Evolutionary conservation across 2,113 vertebrate species (phyloP).

Genomic region (Glaucidium brasilianum): DNA sequence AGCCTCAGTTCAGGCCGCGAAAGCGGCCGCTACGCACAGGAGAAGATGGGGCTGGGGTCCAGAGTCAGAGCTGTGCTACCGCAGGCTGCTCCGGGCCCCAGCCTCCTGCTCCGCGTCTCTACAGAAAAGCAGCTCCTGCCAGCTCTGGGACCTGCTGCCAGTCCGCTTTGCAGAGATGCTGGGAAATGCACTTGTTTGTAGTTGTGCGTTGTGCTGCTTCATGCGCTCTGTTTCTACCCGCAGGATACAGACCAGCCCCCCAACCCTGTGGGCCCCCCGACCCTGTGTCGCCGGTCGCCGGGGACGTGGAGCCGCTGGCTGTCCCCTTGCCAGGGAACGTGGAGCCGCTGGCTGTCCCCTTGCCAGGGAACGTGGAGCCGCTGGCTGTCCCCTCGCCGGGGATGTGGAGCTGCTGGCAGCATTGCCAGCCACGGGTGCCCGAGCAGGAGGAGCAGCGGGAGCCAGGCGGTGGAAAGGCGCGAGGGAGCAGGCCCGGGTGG

Average conservation of each 20-base stretch:
- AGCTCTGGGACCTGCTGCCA: not conserved
- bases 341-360: too few species aligned
- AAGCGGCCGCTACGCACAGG: not conserved
- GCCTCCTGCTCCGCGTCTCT: not conserved
- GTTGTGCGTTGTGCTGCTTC: not conserved
- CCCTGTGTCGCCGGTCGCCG: too few species aligned
- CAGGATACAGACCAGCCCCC: not conserved
- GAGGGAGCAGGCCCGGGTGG: not conserved
- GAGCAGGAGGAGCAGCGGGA: not conserved
- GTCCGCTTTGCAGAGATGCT: not conserved
- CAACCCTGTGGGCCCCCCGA: rapidly evolving
- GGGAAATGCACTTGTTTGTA: not conserved
- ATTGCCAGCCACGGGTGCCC: rapidly evolving
- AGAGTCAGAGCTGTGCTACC: not conserved
- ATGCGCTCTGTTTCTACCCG: not conserved
- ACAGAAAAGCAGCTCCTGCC: not conserved
- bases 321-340: not conserved
- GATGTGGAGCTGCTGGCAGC: not conserved
- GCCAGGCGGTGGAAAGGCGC: not conserved
- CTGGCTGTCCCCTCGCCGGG: not conserved
- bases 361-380: not conserved
- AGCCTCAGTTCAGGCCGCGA: not conserved
- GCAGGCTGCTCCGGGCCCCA: rapidly evolving
- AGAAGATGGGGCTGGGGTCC: not conserved
- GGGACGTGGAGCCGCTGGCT: not conserved